phyloP scores from a whole-genome alignment of 2,113 vertebrate genomes.

The Myrmecophaga tridactyla region DNA sequence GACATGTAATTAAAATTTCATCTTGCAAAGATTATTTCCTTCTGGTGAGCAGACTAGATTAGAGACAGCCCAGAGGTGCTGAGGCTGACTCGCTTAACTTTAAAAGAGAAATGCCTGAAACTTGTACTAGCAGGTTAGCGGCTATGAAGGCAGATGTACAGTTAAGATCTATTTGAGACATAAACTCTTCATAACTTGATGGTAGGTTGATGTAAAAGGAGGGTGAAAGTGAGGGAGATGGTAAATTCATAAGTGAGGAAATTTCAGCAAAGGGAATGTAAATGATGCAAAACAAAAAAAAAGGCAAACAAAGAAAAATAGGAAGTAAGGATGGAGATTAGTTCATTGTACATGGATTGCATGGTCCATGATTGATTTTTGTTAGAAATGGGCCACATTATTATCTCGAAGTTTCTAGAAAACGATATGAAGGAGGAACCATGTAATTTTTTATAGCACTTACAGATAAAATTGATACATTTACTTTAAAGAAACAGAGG shows the following conservation, averaged over 20 bases:
- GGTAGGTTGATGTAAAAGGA: background rate
- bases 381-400: background rate
- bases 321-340: background rate
- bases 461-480: background rate
- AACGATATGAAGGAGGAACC: background rate
- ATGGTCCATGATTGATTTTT: background rate
- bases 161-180: slow-evolving; percentile 10
- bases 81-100: background rate
- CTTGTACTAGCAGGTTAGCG: background rate
- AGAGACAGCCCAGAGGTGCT: background rate
- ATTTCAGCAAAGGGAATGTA: background rate
- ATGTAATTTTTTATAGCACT: background rate
- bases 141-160: background rate
- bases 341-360: background rate
- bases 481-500: background rate
- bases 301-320: background rate
- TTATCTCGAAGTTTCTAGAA: background rate
- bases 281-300: background rate
- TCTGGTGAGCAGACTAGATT: background rate
- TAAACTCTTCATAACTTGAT: background rate
- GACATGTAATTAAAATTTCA: background rate
- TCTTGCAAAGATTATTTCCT: slow-evolving; percentile 17
- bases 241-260: background rate
- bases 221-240: background rate
- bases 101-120: background rate